phyloP scores from a whole-genome alignment of 2,797 vertebrate genomes.

The Poecile montanus region DNA sequence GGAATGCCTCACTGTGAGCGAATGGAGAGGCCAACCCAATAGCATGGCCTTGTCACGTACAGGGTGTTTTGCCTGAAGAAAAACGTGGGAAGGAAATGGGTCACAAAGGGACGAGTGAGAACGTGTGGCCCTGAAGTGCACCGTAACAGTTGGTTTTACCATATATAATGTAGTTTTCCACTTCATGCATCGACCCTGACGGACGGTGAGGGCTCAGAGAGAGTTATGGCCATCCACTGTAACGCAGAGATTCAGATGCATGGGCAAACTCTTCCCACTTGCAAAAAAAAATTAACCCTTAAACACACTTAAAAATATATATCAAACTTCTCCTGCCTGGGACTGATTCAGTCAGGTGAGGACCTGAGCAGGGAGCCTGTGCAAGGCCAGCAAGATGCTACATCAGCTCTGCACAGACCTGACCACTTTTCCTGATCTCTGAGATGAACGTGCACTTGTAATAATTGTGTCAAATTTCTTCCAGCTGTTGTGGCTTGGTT shows the following conservation, averaged over 20 bases:
- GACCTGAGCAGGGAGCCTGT: neutral
- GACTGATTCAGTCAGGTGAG: neutral
- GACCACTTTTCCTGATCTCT: neutral
- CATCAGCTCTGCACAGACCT: neutral
- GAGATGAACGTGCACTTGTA: neutral
- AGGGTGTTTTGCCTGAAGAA: neutral
- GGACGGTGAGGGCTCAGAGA: neutral
- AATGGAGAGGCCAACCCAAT: neutral
- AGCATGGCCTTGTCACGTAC: neutral
- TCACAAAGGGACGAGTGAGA: neutral
- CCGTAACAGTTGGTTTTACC: neutral
- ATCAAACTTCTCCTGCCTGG: neutral
- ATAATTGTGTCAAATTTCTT: neutral
- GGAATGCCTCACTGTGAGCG: neutral
- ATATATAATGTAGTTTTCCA: neutral
- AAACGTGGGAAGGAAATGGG: neutral
- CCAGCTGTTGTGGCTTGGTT: neutral
- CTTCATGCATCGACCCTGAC: neutral
- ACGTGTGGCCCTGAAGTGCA: rapidly evolving
- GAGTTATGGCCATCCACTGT: neutral
- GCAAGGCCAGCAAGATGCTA: neutral
- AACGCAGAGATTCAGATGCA: neutral
- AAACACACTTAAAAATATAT: neutral
- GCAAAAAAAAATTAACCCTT: neutral
- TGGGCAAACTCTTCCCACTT: neutral